Base-by-base conservation (phyloP, 1,140 invertebrate species). In the Tyrophagus putrescentiae region DNA sequence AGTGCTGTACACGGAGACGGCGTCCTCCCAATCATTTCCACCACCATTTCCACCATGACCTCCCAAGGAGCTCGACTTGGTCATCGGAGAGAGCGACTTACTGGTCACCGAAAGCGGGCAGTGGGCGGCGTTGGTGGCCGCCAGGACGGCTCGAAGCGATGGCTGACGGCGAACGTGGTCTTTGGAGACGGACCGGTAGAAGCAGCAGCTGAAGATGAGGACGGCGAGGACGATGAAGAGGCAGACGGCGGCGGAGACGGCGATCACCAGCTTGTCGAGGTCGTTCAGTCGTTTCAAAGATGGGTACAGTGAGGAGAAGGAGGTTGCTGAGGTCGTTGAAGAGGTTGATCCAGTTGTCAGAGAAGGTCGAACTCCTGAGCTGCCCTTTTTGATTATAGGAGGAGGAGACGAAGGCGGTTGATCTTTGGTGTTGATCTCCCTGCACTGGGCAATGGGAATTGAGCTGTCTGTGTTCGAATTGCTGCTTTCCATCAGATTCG, bases 11-110 rank as follows among this genome's bases (percentile, higher is more conserved):
- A 85, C 85, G 1, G 88, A 92, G 16, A 90, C 81, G 72, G 90
- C 87, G n/a, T n/a, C n/a, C 73, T 94, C 89, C 88, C 88, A 92
- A 72, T 94, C 88, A n/a, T n/a, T n/a, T n/a, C n/a, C n/a, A n/a
- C n/a, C n/a, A n/a, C n/a, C n/a, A n/a, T n/a, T n/a, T n/a, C n/a
- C n/a, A n/a, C n/a, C n/a, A 39, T 72, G 71, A 27, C 65, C 64
- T 23, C 39, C 52, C n/a, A 54, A 33, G 18, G 52, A 31, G n/a
- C n/a, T n/a, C 3, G 57, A 59, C 27, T 64, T 63, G 33, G 66
- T 60, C 41, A 53, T 61, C 52, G 63, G 61, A 6, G 62, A 57
- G 11, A 42, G 44, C 31, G 59, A 50, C 21, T 56, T 58, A 1
- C 44, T 64, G 13, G 53, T 59, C 27, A 64, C 62, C 23, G 58